These are phyloP conservation scores for Dissostichus mawsoni DNA, from an alignment of 2,113 vertebrate species.

Conservation along the genomic window DNA sequence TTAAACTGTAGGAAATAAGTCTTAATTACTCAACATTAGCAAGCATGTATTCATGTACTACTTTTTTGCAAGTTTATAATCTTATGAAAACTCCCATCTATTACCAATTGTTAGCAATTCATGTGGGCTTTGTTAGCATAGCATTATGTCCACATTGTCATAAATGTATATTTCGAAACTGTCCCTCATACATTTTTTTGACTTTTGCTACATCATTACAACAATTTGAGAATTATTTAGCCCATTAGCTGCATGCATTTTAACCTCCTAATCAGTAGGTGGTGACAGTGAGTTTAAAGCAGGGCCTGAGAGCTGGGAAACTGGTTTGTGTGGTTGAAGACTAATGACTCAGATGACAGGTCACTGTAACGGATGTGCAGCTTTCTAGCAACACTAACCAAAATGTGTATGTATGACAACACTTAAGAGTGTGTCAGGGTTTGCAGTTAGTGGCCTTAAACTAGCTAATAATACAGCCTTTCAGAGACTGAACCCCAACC, in stretches of 20 bases:
- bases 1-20: not conserved
- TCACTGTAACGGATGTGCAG: not conserved
- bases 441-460: not conserved
- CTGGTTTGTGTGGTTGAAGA: conserved; percentile 3
- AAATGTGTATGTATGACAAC: not conserved
- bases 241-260: conserved; percentile 8
- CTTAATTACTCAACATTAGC: too few relatives aligned
- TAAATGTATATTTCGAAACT: not conserved
- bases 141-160: not conserved
- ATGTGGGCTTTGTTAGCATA: too few relatives aligned
- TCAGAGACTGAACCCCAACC: not conserved
- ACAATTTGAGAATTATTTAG: not conserved
- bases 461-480: not conserved
- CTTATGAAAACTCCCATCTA: too few relatives aligned
- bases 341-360: conserved; percentile 8
- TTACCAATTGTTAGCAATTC: too few relatives aligned
- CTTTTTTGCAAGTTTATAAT: too few relatives aligned
- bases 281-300: conserved; percentile 35
- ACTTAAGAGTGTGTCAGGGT: not conserved
- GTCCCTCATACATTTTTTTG: not conserved
- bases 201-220: not conserved
- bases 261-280: conserved; percentile 52
- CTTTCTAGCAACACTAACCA: not conserved
- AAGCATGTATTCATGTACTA: too few relatives aligned
- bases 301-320: conserved; percentile 9